These are phyloP conservation scores for Rhopalosiphum nymphaeae DNA, from an alignment of 2,888 invertebrate genomes.

Conservation along the genomic window DNA sequence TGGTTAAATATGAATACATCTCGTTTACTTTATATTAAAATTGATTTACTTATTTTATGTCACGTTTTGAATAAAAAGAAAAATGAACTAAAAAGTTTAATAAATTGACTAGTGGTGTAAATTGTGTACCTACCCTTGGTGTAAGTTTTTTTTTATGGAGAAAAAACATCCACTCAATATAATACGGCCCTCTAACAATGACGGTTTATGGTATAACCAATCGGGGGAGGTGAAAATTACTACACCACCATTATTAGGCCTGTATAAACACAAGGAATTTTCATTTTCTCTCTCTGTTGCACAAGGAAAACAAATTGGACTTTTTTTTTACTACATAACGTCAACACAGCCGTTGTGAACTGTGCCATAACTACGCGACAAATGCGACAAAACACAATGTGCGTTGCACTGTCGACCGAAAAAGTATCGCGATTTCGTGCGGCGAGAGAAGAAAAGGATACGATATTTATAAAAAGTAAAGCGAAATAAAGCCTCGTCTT, in stretches of 20 bases:
- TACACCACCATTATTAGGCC: not conserved
- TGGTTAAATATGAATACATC: not conserved
- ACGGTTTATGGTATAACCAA: slow-evolving; percentile 2
- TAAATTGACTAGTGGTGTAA: not conserved
- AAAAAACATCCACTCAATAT: not conserved
- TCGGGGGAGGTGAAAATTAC: not conserved
- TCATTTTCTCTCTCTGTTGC: not conserved
- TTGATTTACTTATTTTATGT: not conserved
- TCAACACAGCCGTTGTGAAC: not conserved
- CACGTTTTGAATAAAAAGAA: not conserved
- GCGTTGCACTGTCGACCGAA: not conserved
- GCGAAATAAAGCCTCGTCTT: not conserved
- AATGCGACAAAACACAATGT: not conserved
- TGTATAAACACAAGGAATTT: not conserved
- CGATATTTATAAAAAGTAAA: not conserved
- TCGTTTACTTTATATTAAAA: not conserved
- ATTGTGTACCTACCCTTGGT: not conserved
- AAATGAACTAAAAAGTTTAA: not conserved
- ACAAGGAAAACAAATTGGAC: slow-evolving; percentile 27
- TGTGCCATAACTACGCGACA: not conserved
- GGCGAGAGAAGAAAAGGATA: not conserved
- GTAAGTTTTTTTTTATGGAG: not conserved
- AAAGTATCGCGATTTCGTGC: not conserved
- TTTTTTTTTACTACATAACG: not conserved
- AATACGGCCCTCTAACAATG: not conserved